These are phyloP conservation scores for Acanthornis magna DNA, from an alignment of 2,797 vertebrate species.

Conservation along the genomic window DNA sequence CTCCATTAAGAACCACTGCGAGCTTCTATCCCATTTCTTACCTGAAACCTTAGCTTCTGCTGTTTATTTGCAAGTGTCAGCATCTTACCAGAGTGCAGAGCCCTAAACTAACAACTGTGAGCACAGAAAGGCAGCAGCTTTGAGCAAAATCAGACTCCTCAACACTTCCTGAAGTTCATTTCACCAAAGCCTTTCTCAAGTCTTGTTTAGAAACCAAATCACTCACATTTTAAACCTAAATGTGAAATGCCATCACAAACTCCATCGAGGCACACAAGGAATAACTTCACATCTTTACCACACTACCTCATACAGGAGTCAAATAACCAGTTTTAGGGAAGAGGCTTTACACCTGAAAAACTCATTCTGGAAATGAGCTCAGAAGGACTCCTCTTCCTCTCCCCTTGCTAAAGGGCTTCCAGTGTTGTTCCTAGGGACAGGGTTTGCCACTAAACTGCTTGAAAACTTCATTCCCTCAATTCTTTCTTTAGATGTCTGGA, in stretches of 20 bases:
- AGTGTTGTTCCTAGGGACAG: background rate
- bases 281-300: background rate
- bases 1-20: background rate
- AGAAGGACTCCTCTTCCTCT: background rate
- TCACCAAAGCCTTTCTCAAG: background rate
- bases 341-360: background rate
- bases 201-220: background rate
- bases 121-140: background rate
- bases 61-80: background rate
- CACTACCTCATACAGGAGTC: background rate
- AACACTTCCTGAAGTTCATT: background rate
- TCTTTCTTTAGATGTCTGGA: background rate
- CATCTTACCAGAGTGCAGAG: background rate
- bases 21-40: background rate
- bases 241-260: background rate
- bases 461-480: background rate
- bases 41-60: background rate
- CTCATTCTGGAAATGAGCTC: background rate
- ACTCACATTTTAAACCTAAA: background rate
- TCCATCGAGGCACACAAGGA: background rate
- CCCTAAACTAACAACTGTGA: background rate
- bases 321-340: background rate
- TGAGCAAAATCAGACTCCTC: background rate
- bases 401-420: background rate
- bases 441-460: background rate